Base-by-base conservation (phyloP, 2,888 invertebrate genomes). In the Aplocera efformata region DNA sequence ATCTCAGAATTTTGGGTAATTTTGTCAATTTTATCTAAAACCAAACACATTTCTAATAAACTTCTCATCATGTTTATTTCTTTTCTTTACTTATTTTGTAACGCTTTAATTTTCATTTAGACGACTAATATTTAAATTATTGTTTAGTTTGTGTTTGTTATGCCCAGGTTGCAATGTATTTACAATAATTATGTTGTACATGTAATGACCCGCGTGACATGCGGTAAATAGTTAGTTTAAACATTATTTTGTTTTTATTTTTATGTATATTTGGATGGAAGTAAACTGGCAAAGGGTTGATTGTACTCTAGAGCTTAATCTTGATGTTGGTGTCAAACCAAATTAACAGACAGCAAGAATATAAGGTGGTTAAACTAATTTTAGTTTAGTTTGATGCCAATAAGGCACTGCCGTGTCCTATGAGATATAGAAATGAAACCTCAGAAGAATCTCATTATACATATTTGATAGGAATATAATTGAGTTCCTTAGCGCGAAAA, bases 61-160 rank as follows among this genome's bases (percentile, higher is more conserved):
- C 36, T 47, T 47, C 40, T 37, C 40, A 40, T 42, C 31, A 24
- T 36, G 17, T 6, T 25, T 28, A 32, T 36, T 30, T 29, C 27
- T 33, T 35, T 32, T 24, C 24, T 30, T 42, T 22, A 34, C 26
- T 43, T 34, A 33, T 42, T 29, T 36, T 42, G 38, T 48, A 50
- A 48, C 33, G 48, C 42, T 50, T 42, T 47, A 44, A 48, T 38
- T 37, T 32, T 50, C 33, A 34, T 45, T 32, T 37, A 29, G 33
- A 32, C 25, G 26, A 42, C 42, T 49, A 39, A 45, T 39, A 32
- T 13, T 25, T 20, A 13, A 20, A 24, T 30, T 36, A 24, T 42
- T 9, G 6, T 24, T 37, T 42, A 20, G 11, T 22, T 45, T 36
- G 22, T 36, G 32, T 38, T 20, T 21, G 23, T 29, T 29, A 17